Conservation (phyloP, 2,888 invertebrate genomes). For the Polymixis flavicincta region DNA sequence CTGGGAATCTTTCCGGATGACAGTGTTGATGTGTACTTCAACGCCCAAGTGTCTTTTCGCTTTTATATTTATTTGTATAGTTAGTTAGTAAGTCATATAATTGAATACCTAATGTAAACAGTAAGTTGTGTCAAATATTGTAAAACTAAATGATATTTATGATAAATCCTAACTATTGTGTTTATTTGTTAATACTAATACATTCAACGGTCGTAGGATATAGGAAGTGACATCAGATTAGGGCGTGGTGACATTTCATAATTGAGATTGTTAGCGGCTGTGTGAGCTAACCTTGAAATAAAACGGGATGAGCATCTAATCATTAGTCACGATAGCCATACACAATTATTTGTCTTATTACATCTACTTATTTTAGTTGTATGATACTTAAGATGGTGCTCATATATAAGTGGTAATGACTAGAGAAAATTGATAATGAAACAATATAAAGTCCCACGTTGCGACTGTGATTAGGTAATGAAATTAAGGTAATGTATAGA, state of each 20-base stretch:
- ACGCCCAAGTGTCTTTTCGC: too few species aligned
- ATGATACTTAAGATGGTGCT: slow-evolving; percentile 12
- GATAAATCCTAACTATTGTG: background rate
- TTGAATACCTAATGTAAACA: too few species aligned
- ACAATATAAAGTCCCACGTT: slow-evolving; percentile 57
- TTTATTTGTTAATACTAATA: slow-evolving; percentile 23
- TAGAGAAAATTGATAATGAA: slow-evolving; percentile 49
- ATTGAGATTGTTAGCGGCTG: slow-evolving; percentile 58
- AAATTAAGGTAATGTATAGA: slow-evolving; percentile 59
- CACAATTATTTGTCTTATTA: slow-evolving; percentile 34
- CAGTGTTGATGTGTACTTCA: too few species aligned
- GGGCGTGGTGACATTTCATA: slow-evolving; percentile 65
- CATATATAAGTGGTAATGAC: slow-evolving; percentile 43
- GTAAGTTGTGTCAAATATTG: too few species aligned
- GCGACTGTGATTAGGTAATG: slow-evolving; percentile 47
- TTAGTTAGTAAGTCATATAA: too few species aligned
- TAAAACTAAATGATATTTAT: too few species aligned
- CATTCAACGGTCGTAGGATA: slow-evolving; percentile 30
- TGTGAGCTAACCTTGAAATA: slow-evolving; percentile 60
- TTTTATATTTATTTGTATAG: too few species aligned
- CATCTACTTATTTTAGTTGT: slow-evolving; percentile 4
- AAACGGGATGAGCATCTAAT: slow-evolving; percentile 54
- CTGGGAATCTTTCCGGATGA: too few species aligned
- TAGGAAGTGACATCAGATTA: slow-evolving; percentile 61
- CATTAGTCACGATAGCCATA: slow-evolving; percentile 50